Conservation (phyloP, 2,888 invertebrate genomes). For the Scotopteryx bipunctaria region DNA sequence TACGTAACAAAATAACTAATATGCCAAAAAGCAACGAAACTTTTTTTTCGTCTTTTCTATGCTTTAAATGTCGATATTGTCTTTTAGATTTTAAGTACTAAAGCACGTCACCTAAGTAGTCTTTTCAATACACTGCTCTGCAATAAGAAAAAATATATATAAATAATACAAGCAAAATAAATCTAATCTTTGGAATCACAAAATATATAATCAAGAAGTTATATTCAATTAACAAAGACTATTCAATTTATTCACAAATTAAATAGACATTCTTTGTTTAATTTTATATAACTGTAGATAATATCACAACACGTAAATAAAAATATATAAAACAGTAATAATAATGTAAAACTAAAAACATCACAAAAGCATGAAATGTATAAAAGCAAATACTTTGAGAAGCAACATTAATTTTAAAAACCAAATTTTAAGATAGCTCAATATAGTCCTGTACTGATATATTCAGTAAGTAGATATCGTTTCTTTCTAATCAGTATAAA, state of each 20-base stretch:
- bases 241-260: not conserved
- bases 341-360: slow-evolving; percentile 7
- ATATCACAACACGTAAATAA: slow-evolving; percentile 11
- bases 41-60: slow-evolving; percentile 22
- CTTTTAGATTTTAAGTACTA: slow-evolving; percentile 27
- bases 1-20: slow-evolving; percentile 23
- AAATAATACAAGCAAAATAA: slow-evolving; percentile 26
- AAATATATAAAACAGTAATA: not conserved
- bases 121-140: slow-evolving; percentile 28
- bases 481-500: not conserved
- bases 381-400: not conserved
- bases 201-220: not conserved
- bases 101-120: slow-evolving; percentile 34
- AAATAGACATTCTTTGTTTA: not conserved
- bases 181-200: slow-evolving; percentile 8
- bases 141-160: slow-evolving; percentile 17
- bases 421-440: not conserved
- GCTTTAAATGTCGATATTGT: slow-evolving; percentile 25
- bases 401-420: not conserved
- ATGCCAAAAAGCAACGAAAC: slow-evolving; percentile 9
- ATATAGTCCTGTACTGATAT: not conserved
- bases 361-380: slow-evolving; percentile 4
- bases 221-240: slow-evolving; percentile 1
- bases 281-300: slow-evolving; percentile 3
- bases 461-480: slow-evolving; percentile 2